Percentiles rank a stretch among this genome's conserved stretches.
Conservation (phyloP, 2,113 vertebrate genomes). For the Terrapene triunguis region DNA sequence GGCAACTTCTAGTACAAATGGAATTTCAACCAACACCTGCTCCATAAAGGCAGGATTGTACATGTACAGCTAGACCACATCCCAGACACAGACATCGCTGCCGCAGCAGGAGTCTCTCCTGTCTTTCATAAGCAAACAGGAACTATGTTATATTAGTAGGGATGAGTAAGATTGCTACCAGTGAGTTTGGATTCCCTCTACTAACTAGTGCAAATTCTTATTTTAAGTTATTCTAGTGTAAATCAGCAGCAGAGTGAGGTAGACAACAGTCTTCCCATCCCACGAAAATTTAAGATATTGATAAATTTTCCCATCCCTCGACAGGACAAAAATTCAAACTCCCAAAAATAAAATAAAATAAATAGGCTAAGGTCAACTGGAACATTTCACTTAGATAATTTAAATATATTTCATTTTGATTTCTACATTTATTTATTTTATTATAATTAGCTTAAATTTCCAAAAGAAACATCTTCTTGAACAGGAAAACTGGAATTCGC, state of each 20-base stretch:
- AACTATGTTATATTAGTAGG: background rate
- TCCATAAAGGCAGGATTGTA: background rate
- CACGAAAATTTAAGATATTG: background rate
- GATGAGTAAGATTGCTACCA: conserved; percentile 25
- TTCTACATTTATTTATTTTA: background rate
- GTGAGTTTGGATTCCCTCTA: conserved; percentile 1
- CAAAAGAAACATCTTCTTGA: background rate
- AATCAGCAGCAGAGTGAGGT: background rate
- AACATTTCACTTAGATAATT: background rate
- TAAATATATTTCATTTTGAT: background rate
- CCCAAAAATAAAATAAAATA: background rate
- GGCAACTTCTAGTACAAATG: background rate
- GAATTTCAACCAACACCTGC: background rate
- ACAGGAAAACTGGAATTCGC: background rate
- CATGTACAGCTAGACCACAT: background rate
- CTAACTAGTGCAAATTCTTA: background rate
- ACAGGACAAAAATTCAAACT: background rate
- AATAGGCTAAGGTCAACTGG: background rate
- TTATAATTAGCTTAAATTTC: background rate
- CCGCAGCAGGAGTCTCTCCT: background rate
- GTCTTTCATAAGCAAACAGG: background rate
- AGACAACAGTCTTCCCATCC: background rate
- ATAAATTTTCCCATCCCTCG: background rate
- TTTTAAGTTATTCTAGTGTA: background rate
- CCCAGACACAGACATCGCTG: background rate